A percentile compares a stretch with the other conserved stretches of the same genome.
phyloP scores from a whole-genome alignment of 2,113 vertebrate species.

The Vimba vimba region DNA sequence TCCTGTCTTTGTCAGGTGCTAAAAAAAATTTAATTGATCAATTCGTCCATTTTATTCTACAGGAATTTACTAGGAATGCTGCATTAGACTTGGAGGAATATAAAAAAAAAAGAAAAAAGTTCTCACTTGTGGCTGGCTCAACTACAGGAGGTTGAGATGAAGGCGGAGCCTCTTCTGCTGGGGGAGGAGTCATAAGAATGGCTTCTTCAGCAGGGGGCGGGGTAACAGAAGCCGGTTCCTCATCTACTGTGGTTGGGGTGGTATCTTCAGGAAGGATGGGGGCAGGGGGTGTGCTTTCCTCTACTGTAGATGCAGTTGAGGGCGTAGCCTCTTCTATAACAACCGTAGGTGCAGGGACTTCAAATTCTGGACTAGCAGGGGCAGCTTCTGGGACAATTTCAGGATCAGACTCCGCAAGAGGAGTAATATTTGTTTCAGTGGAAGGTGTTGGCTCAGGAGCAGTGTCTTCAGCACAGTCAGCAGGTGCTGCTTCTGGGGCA shows the following conservation, averaged over 20 bases:
- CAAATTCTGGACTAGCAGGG: slow-evolving; percentile 2
- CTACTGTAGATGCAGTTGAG: background rate
- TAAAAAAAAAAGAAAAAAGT: background rate
- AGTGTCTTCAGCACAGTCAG: background rate
- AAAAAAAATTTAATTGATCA: background rate
- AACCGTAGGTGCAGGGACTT: background rate
- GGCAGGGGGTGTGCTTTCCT: slow-evolving; percentile 10
- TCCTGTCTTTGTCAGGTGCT: background rate
- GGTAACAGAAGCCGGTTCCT: background rate
- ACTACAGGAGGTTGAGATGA: slow-evolving; percentile 15
- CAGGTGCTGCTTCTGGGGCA: background rate
- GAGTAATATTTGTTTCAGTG: background rate
- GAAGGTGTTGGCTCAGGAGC: background rate
- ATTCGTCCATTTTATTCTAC: background rate
- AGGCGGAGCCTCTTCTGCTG: background rate
- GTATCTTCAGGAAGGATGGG: background rate
- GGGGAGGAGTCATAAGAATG: background rate
- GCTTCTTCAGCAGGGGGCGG: background rate
- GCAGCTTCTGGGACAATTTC: background rate
- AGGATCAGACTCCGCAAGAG: background rate
- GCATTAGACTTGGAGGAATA: background rate
- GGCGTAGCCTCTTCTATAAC: background rate
- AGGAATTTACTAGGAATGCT: background rate
- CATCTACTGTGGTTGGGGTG: background rate
- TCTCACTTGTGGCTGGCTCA: slow-evolving; percentile 13